Base-by-base conservation (phyloP, 1,140 invertebrate species). In the Drosophila obscura region DNA sequence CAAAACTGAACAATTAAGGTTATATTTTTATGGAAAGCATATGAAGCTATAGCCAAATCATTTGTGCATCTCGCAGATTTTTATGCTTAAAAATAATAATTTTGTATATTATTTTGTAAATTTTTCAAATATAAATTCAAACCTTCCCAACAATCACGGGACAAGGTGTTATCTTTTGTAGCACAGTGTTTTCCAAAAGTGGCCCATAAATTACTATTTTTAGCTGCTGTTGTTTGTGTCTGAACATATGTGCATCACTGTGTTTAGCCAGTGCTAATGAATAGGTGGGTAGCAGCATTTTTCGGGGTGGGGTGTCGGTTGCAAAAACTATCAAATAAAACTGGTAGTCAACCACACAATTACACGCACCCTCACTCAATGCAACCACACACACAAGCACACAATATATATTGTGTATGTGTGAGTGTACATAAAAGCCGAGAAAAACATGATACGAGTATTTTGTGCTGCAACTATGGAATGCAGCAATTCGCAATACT, bases 281-380 rank as follows among this genome's bases (percentile, higher is more conserved):
- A 87, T 66, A 69, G 77, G 39, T 69, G 48, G 52, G 15, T 28
- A 61, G 64, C 31, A 31, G 31, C 31, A 31, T 9, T 31, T 31
- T 31, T 31, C 19, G 19, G 19, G 1, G 19, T n/a, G 8, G 31
- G 31, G 31, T 49, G 77, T 51, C 51, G 49, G 35, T 19, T 31
- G 8, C 8, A 31, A 60, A 64, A 84, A 66, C 64, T 81, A 87
- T 87, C 73, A 81, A 87, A 74, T 74, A 60, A 61, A 81, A 69
- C 57, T 50, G 74, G 53, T 52, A 61, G 60, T 68, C 52, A 48
- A 69, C 49, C 51, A 52, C 45, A 79, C 72, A 68, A 68, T 68
- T 65, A 65, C 62, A 65, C 58, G 16, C 62, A 65, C 66, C 55
- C 51, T 56, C 56, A 56, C 50, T 48, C 56, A 43, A 43, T 24